A percentile compares a stretch with the other conserved stretches of the same genome.
Evolutionary conservation across 2,113 vertebrate species (phyloP).

Genomic region (Nipponia nippon): DNA sequence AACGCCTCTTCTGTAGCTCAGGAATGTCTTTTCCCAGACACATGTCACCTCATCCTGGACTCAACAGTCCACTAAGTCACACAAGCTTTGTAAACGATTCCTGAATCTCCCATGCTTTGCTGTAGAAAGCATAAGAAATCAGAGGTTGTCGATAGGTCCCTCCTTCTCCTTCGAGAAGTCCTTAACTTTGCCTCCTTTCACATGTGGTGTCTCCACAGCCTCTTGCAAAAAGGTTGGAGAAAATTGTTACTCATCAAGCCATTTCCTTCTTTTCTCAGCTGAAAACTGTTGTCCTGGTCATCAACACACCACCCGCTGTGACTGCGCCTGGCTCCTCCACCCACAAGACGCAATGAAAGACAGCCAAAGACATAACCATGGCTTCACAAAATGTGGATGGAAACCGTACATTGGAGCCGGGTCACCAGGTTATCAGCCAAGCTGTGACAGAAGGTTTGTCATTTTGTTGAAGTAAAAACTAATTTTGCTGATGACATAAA

Average conservation of each 20-base stretch:
- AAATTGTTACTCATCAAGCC: not conserved
- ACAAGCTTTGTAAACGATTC: not conserved
- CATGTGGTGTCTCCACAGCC: fast-evolving
- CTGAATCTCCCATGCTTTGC: not conserved
- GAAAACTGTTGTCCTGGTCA: not conserved
- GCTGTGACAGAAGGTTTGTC: not conserved
- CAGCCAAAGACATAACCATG: not conserved
- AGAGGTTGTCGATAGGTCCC: not conserved
- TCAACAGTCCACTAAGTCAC: not conserved
- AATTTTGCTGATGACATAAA: not conserved
- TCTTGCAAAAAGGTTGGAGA: not conserved
- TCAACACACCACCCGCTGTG: not conserved
- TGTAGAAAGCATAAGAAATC: not conserved
- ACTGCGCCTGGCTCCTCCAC: not conserved
- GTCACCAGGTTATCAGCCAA: not conserved
- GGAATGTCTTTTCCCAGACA: not conserved
- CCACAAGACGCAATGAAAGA: fast-evolving
- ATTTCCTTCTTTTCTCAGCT: not conserved
- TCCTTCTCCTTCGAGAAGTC: not conserved
- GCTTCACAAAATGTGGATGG: not conserved
- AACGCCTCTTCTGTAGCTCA: fast-evolving
- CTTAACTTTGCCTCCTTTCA: not conserved
- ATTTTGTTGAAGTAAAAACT: not conserved
- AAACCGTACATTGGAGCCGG: fast-evolving
- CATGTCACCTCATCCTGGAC: not conserved